Evolutionary conservation across 1,140 invertebrate species (phyloP).

Genomic region (Brachionus manjavacas): DNA sequence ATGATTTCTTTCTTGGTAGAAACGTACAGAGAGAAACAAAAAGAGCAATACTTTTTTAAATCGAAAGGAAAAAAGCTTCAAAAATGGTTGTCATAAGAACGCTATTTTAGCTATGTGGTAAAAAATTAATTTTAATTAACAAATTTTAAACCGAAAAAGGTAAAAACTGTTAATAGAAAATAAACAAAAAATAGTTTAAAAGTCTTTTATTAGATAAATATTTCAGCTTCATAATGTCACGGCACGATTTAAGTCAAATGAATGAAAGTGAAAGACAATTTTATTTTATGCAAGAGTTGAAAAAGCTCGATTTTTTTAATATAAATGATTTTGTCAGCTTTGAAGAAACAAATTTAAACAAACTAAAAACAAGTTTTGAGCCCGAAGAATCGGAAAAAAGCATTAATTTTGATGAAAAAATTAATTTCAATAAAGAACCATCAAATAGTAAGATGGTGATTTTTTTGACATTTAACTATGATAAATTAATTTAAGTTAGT

Average conservation of each 20-base stretch:
- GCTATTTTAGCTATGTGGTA: conserved; percentile 8
- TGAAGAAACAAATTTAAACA: conserved; percentile 22
- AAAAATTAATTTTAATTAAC: background rate
- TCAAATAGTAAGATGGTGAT: background rate
- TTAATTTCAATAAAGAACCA: background rate
- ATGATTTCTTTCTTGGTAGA: background rate
- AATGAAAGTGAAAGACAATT: conserved; percentile 39
- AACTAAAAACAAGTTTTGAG: background rate
- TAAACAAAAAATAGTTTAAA: background rate
- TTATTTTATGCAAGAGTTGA: conserved; percentile 13
- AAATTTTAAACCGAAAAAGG: background rate
- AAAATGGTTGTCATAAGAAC: conserved; percentile 31
- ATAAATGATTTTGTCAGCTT: background rate
- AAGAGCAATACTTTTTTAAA: background rate
- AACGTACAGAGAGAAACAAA: background rate
- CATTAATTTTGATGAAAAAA: background rate
- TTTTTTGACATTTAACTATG: background rate
- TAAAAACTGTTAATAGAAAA: background rate
- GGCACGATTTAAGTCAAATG: background rate
- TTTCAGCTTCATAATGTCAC: background rate
- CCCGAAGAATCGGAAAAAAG: background rate
- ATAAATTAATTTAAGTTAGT: background rate
- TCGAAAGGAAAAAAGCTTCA: background rate
- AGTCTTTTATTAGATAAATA: background rate
- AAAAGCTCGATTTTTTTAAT: conserved; percentile 31